A percentile compares a stretch with the other conserved stretches of the same genome.
phyloP scores from a whole-genome alignment of 2,888 invertebrate genomes.

The Caenorhabditis wallacei region DNA sequence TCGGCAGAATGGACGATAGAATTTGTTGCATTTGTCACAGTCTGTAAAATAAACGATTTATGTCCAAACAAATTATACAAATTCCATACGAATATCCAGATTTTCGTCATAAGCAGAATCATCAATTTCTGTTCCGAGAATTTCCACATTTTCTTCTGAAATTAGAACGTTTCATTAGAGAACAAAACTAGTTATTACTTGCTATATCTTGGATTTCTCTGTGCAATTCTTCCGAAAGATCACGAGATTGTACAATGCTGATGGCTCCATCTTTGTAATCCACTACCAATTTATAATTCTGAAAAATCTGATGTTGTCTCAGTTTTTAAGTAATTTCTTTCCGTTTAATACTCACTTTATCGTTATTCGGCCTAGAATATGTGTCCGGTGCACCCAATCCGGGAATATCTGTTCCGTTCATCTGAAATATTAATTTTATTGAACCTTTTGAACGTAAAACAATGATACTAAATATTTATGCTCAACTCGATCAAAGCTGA shows the following conservation, averaged over 20 bases:
- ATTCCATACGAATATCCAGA: conserved; percentile 62
- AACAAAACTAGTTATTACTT: conserved; percentile 1
- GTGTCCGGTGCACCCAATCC: conserved; percentile 22
- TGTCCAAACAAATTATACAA: not conserved
- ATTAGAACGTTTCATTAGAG: not conserved
- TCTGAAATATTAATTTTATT: conserved; percentile 6
- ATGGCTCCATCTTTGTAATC: conserved; percentile 54
- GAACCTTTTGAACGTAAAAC: too few species aligned
- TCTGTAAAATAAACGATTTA: conserved; percentile 51
- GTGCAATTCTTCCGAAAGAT: conserved; percentile 11
- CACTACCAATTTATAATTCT: conserved; percentile 55
- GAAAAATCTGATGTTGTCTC: not conserved
- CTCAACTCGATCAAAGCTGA: too few species aligned
- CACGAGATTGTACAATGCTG: conserved; percentile 24
- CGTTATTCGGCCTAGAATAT: not conserved
- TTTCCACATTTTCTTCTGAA: conserved; percentile 38
- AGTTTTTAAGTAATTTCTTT: not conserved
- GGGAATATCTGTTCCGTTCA: conserved; percentile 24
- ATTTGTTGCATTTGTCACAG: conserved; percentile 68
- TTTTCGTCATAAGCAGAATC: conserved; percentile 56
- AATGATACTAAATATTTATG: too few species aligned
- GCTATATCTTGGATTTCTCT: conserved; percentile 58
- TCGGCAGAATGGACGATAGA: conserved; percentile 68
- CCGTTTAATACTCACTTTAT: not conserved
- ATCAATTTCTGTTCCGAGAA: conserved; percentile 35